phyloP scores from a whole-genome alignment of 2,113 vertebrate genomes.

The Upupa epops region DNA sequence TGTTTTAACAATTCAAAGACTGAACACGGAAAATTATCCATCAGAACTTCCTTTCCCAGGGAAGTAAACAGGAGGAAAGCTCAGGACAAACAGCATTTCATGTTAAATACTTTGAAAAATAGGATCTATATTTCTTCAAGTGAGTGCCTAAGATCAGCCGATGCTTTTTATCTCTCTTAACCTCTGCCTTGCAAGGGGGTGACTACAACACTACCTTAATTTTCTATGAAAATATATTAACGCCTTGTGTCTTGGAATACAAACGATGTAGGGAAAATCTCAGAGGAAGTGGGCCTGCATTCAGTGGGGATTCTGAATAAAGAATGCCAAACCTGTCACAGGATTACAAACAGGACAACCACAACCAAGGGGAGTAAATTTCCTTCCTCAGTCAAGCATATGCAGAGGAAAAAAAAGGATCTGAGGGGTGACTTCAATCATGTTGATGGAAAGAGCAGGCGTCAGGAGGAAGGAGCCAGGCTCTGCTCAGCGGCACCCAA shows the following conservation, averaged over 20 bases:
- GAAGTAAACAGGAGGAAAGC: not conserved
- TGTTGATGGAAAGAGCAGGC: too few species aligned
- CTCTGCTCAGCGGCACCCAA: too few species aligned
- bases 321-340: not conserved
- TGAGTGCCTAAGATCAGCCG: not conserved
- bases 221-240: not conserved
- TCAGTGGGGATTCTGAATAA: not conserved
- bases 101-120: not conserved
- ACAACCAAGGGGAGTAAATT: not conserved
- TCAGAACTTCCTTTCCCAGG: not conserved
- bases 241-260: not conserved
- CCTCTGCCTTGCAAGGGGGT: not conserved
- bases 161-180: not conserved
- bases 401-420: too few species aligned
- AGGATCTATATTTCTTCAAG: not conserved
- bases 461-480: too few species aligned
- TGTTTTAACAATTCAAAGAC: not conserved
- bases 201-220: not conserved
- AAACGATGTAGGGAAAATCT: not conserved
- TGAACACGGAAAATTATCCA: not conserved
- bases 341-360: not conserved
- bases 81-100: not conserved
- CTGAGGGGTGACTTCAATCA: too few species aligned
- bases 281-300: not conserved
- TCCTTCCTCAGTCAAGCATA: not conserved